Evolutionary conservation across 2,113 vertebrate genomes (phyloP).

Genomic region (Proterorhinus semilunaris): DNA sequence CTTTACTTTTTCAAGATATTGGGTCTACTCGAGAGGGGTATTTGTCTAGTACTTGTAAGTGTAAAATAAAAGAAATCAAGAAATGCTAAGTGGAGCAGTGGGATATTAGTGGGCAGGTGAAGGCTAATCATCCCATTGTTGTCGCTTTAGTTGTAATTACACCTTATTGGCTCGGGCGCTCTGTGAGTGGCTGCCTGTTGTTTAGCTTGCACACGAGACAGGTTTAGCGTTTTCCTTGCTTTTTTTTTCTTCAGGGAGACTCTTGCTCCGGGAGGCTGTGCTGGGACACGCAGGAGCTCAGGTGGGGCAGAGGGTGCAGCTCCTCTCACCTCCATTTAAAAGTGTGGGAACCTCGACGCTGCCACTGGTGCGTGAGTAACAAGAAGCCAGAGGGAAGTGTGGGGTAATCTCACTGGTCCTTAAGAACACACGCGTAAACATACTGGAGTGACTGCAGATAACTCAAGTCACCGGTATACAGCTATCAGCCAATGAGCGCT

Average conservation of each 20-base stretch:
- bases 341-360: slow-evolving; percentile 77
- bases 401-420: slow-evolving; percentile 72
- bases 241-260: slow-evolving; percentile 64
- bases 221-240: slow-evolving; percentile 54
- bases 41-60: not conserved
- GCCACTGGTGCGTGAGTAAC: slow-evolving; percentile 78
- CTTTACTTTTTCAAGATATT: too few species aligned
- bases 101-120: slow-evolving; percentile 1
- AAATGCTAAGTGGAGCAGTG: too few species aligned
- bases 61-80: not conserved
- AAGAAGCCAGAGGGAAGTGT: slow-evolving; percentile 74
- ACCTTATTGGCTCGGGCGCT: slow-evolving; percentile 46
- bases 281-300: slow-evolving; percentile 73
- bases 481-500: slow-evolving; percentile 50
- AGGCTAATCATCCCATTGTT: slow-evolving; percentile 56
- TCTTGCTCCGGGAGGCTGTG: slow-evolving; percentile 63
- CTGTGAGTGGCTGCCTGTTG: slow-evolving; percentile 56
- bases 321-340: slow-evolving; percentile 67
- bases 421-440: slow-evolving; percentile 61
- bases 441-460: slow-evolving; percentile 38
- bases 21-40: too few species aligned
- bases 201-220: slow-evolving; percentile 61
- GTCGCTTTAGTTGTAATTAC: slow-evolving; percentile 66
- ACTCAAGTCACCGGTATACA: slow-evolving; percentile 59
- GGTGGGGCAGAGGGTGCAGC: slow-evolving; percentile 74